Base-by-base conservation (phyloP, 2,888 invertebrate genomes). In the Ecliptopera silaceata region DNA sequence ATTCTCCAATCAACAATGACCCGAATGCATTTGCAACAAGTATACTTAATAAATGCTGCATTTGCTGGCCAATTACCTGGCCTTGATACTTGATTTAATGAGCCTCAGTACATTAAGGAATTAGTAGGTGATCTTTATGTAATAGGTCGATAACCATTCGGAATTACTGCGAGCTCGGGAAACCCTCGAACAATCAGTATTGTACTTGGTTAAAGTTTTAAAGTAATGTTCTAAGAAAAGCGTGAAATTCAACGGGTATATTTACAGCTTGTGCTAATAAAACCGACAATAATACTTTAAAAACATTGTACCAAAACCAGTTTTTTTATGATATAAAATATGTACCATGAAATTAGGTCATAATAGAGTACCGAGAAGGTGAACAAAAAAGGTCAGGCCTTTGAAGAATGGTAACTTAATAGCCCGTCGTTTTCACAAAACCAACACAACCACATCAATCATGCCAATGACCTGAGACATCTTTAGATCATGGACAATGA, bases 401-500 rank as follows among this genome's bases (percentile, higher is more conserved):
- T 56, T 63, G 56, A 66, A 61, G 62, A 68, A 66, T 68, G 63
- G 58, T 57, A 55, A 59, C 32, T 54, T 58, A 49, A 56, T 53
- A 60, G 61, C 54, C 49, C 39, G 52, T 59, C 66, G 63, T 59
- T 68, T 69, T 55, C 61, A 70, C 68, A 73, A 74, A 77, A 75
- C 68, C 60, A 77, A 74, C 69, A 72, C 52, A 41, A 57, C 53
- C 59, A 65, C 72, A 80, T 76, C 72, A 71, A 78, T 80, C 78
- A 80, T 75, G 79, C 70, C 77, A 73, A 71, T 79, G 80, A 81
- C 77, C 83, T 74, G 71, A 72, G 72, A 71, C 76, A 77, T 80
- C 80, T 79, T 76, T 69, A 71, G 72, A 74, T 69, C 73, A 75
- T 72, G 69, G 67, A 77, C 79, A 79, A 79, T 76, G 70, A 54